Base-by-base conservation (phyloP, 2,113 vertebrate species). In the Anolis sagrei region DNA sequence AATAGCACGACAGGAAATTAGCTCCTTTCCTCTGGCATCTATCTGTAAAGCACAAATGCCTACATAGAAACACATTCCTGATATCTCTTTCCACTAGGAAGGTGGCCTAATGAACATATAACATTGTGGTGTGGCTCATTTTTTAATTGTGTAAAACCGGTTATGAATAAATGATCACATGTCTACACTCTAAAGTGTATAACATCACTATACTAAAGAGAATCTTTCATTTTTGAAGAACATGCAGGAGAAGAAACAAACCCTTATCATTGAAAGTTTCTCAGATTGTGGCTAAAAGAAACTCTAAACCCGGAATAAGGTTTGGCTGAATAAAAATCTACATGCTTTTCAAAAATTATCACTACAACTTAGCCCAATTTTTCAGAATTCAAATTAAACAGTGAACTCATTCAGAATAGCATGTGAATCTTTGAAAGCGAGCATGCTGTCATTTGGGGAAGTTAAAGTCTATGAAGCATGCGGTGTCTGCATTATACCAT, bases 401-500 rank as follows among this genome's bases (percentile, higher is more conserved):
- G 89, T 89, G 89, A 93, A 93, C 92, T 92, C 93, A 93, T 87
- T 86, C 88, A 95, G 85, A 87, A 88, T 83, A 94, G 93, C 85
- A 89, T 86, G 83, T 34, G 81, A 87, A 88, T 77, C 86, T 93
- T 70, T 82, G 90, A 91, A 94, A 93, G 87, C 83, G 94, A 93
- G 91, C 79, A 87, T 90, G 90, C 7, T 91, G 93, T 88, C 90
- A 92, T 93, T 94, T 92, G 90, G 80, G 94, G 87, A 92, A 93
- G 87, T 86, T 94, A 94, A 93, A 92, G 79, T 89, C 91, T 95
- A 92, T 79, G 84, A 89, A 89, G 93, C 91, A 90, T 92, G 91
- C 93, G 94, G 93, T 87, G 93, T 92, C 94, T 95, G 94, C 91
- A 94, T 93, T 62, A 92, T 87, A 86, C 91, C 89, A 93, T 88